A percentile compares a stretch with the other conserved stretches of the same genome.
Conservation (phyloP, 2,797 vertebrate species). For the Gymnoscopelus microlampas region DNA sequence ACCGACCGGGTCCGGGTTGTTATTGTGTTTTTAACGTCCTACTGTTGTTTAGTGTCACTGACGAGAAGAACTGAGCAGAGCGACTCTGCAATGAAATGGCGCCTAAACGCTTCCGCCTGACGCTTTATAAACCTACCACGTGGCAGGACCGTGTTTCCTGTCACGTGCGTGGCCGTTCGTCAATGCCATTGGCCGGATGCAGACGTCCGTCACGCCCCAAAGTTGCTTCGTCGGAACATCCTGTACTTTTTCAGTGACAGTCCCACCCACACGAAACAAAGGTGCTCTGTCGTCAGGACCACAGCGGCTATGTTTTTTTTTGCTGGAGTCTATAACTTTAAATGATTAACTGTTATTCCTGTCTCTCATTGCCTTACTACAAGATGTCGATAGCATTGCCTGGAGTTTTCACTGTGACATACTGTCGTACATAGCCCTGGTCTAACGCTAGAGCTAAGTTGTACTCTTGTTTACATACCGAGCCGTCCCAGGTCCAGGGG, state of each 20-base stretch:
- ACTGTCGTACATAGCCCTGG: too few species aligned
- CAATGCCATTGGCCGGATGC: constrained; percentile 45
- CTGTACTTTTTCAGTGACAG: constrained; percentile 36
- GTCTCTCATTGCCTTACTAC: too few species aligned
- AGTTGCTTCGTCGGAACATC: constrained; percentile 17
- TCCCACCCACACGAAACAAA: too few species aligned
- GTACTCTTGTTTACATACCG: too few species aligned
- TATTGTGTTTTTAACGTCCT: constrained; percentile 33
- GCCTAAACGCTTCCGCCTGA: constrained; percentile 84
- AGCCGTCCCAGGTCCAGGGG: too few species aligned
- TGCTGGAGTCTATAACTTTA: too few species aligned
- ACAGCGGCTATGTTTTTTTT: too few species aligned
- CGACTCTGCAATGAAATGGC: constrained; percentile 91
- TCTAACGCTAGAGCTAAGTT: too few species aligned
- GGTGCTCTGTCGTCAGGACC: too few species aligned
- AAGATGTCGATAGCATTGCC: too few species aligned
- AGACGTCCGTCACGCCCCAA: constrained; percentile 39
- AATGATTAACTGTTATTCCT: too few species aligned
- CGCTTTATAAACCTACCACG: constrained; percentile 84
- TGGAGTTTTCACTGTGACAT: too few species aligned
- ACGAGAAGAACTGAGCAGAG: constrained; percentile 20
- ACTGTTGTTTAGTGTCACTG: constrained; percentile 29
- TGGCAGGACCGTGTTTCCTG: constrained; percentile 56
- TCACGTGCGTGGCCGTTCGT: neutral
- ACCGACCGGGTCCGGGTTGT: constrained; percentile 60